Evolutionary conservation across 2,113 vertebrate species (phyloP).

Genomic region (Tyto alba): DNA sequence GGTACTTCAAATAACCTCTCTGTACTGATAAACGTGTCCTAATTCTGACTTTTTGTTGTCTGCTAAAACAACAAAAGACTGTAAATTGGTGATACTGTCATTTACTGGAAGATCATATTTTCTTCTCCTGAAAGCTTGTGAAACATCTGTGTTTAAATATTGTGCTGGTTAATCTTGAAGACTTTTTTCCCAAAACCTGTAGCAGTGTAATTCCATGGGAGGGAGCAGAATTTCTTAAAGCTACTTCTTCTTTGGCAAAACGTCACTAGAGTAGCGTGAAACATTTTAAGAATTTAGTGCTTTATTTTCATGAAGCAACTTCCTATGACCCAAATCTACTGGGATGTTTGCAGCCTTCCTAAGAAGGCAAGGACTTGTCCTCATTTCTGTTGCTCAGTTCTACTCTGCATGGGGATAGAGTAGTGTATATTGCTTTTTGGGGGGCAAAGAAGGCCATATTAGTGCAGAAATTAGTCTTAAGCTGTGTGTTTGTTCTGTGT

Average conservation of each 20-base stretch:
- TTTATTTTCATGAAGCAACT: background rate
- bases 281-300: background rate
- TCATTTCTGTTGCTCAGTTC: background rate
- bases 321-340: background rate
- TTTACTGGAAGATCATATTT: background rate
- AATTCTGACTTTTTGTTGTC: background rate
- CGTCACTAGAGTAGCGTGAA: background rate
- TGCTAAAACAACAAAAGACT: background rate
- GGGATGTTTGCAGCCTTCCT: background rate
- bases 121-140: background rate
- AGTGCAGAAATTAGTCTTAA: background rate
- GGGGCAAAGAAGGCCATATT: background rate
- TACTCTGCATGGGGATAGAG: background rate
- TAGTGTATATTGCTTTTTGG: background rate
- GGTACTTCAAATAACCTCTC: background rate
- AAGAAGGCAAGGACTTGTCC: background rate
- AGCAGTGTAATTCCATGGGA: background rate
- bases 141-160: background rate
- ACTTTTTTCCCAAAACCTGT: background rate
- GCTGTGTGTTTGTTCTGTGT: rapidly evolving
- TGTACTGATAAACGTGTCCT: background rate
- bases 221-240: background rate
- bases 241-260: background rate
- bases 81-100: background rate
- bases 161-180: background rate